Conservation (phyloP, 2,888 invertebrate species). For the Neoitamus cyanurus region DNA sequence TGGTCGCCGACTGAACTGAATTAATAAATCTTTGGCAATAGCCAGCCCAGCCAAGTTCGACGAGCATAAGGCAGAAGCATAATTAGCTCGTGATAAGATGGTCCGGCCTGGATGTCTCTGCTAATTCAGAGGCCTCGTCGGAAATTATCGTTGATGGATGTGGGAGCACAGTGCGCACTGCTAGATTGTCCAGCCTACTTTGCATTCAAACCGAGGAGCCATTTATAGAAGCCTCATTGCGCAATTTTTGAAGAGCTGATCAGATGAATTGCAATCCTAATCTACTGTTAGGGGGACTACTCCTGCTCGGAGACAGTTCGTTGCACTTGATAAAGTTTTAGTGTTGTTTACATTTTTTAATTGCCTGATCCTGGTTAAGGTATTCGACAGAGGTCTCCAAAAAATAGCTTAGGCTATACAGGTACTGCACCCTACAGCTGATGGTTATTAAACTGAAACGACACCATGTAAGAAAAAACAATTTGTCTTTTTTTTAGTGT, state of each 20-base stretch:
- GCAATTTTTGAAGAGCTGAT: not conserved
- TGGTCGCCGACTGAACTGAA: conserved; percentile 2
- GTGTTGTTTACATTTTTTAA: not conserved
- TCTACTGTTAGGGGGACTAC: not conserved
- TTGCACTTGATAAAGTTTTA: not conserved
- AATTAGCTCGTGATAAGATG: conserved; percentile 23
- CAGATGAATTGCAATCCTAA: not conserved
- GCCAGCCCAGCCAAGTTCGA: conserved; percentile 13
- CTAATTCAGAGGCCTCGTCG: conserved; percentile 27
- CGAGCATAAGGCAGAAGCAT: conserved; percentile 34
- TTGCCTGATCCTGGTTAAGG: not conserved
- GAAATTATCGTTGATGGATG: conserved; percentile 32
- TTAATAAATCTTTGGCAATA: conserved; percentile 16
- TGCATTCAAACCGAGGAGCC: not conserved
- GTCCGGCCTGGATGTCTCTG: not conserved
- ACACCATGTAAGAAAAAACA: too few relatives aligned
- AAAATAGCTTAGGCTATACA: too few relatives aligned
- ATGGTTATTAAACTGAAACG: too few relatives aligned
- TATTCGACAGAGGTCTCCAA: too few relatives aligned
- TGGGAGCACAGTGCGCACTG: conserved; percentile 12
- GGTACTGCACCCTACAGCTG: too few relatives aligned
- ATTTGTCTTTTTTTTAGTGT: too few relatives aligned
- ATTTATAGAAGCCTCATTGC: not conserved
- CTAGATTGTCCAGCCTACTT: not conserved
- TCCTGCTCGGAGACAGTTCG: not conserved